Evolutionary conservation across 2,888 invertebrate genomes (phyloP).

Genomic region (Tenthredo notha): DNA sequence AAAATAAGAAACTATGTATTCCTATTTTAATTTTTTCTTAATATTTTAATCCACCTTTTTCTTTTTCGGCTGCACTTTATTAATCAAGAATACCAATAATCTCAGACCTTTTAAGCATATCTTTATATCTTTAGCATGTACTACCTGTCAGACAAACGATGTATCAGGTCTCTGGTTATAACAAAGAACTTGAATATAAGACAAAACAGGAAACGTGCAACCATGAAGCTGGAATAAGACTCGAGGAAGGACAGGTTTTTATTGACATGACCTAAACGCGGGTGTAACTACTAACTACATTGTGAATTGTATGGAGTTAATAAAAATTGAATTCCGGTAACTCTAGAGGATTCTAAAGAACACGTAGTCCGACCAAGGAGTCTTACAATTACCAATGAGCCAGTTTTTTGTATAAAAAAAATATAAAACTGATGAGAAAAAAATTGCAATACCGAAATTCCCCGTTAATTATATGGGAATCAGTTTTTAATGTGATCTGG

Average conservation of each 20-base stretch:
- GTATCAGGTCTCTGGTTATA: background rate
- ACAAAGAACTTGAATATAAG: background rate
- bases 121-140: background rate
- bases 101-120: background rate
- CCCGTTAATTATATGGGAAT: background rate
- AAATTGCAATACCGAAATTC: background rate
- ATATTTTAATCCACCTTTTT: background rate
- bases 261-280: background rate
- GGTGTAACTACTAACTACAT: background rate
- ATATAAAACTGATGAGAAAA: background rate
- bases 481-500: constrained; percentile 73
- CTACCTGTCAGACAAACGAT: background rate
- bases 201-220: background rate
- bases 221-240: background rate
- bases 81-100: background rate
- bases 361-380: background rate
- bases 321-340: background rate
- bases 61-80: background rate
- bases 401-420: constrained; percentile 12
- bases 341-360: background rate
- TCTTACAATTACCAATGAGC: background rate
- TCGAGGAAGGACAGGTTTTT: constrained; percentile 26
- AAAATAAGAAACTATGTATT: background rate
- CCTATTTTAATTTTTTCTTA: background rate
- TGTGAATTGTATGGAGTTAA: background rate